phyloP scores from a whole-genome alignment of 2,113 vertebrate species.

The Colistium nudipinnis region DNA sequence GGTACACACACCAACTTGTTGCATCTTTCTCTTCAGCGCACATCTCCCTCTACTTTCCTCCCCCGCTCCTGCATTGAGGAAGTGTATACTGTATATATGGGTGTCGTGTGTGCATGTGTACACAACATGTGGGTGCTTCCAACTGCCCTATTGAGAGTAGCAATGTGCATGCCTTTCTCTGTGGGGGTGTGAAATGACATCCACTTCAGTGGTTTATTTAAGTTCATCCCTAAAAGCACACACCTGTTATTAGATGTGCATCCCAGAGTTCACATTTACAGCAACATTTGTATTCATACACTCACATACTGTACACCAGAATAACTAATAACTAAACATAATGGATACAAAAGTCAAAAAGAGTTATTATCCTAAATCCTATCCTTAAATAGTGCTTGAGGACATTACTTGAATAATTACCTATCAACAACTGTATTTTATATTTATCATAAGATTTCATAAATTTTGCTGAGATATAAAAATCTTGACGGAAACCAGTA shows the following conservation, averaged over 20 bases:
- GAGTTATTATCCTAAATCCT: too few relatives aligned
- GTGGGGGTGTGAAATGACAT: slow-evolving; percentile 73
- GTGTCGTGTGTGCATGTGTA: slow-evolving; percentile 18
- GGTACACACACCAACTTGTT: too few relatives aligned
- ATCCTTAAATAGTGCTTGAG: too few relatives aligned
- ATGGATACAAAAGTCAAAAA: too few relatives aligned
- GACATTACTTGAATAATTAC: too few relatives aligned
- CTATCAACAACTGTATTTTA: too few relatives aligned
- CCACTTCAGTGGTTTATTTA: slow-evolving; percentile 22
- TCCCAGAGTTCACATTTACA: slow-evolving; percentile 17
- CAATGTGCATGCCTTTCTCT: slow-evolving; percentile 55
- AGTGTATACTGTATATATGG: slow-evolving; percentile 53
- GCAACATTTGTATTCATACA: not conserved
- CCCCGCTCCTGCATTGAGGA: slow-evolving; percentile 61
- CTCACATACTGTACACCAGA: too few relatives aligned
- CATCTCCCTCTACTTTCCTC: slow-evolving; percentile 49
- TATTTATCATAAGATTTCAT: too few relatives aligned
- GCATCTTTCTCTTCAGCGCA: slow-evolving; percentile 34
- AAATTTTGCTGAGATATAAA: too few relatives aligned
- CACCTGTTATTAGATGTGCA: slow-evolving; percentile 44
- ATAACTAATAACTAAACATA: too few relatives aligned
- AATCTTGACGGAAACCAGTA: too few relatives aligned
- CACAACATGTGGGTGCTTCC: slow-evolving; percentile 76
- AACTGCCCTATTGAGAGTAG: slow-evolving; percentile 53
- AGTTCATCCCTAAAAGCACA: slow-evolving; percentile 12